phyloP scores from a whole-genome alignment of 2,888 invertebrate genomes.

The Diloba caeruleocephala region DNA sequence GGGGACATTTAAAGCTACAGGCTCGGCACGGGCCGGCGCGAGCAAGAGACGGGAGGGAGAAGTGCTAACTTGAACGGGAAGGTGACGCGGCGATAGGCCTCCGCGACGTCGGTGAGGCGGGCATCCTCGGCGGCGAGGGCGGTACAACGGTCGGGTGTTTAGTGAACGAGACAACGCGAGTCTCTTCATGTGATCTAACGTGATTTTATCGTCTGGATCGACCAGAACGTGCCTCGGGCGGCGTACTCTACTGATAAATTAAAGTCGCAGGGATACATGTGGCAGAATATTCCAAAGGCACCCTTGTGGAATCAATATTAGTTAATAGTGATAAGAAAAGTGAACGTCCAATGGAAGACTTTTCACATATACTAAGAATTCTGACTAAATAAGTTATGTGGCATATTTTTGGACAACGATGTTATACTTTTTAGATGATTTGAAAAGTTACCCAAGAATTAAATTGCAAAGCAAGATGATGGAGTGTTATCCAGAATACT shows the following conservation, averaged over 20 bases:
- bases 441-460: background rate
- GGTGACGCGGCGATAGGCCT: too few relatives aligned
- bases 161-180: too few relatives aligned
- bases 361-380: background rate
- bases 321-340: background rate
- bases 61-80: too few relatives aligned
- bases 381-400: slow-evolving; percentile 2
- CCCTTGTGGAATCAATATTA: background rate
- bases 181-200: too few relatives aligned
- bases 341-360: background rate
- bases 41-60: too few relatives aligned
- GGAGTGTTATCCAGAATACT: background rate
- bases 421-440: background rate
- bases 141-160: too few relatives aligned
- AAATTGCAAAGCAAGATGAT: background rate
- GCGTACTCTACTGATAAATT: background rate
- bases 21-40: too few relatives aligned
- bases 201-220: too few relatives aligned
- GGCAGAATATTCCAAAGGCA: background rate
- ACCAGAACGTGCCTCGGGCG: too few relatives aligned
- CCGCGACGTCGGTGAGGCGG: too few relatives aligned
- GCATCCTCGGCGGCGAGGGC: too few relatives aligned
- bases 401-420: background rate
- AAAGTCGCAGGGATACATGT: background rate
- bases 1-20: too few relatives aligned